These are phyloP conservation scores for Xanthorhoe spadicearia DNA, from an alignment of 2,888 invertebrate species.

Conservation along the genomic window DNA sequence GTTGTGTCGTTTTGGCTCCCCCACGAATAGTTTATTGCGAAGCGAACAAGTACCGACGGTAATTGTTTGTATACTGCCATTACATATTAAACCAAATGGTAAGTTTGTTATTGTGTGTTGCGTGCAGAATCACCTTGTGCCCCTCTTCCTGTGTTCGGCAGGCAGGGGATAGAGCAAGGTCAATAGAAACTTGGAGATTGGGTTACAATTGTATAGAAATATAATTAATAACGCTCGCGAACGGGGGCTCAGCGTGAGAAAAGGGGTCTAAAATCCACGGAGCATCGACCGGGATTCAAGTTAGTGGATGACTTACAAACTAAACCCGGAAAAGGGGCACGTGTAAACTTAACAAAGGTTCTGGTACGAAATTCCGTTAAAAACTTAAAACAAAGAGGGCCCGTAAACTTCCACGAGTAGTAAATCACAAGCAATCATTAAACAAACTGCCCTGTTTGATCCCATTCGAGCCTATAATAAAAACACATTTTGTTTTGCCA, in stretches of 20 bases:
- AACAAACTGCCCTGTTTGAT: constrained; percentile 48
- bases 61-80: constrained; percentile 54
- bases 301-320: constrained; percentile 53
- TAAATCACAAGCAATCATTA: constrained; percentile 63
- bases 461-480: constrained; percentile 36
- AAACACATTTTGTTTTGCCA: constrained; percentile 35
- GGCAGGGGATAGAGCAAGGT: constrained; percentile 61
- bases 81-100: constrained; percentile 45
- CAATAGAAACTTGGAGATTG: constrained; percentile 54
- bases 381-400: constrained; percentile 57
- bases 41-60: constrained; percentile 55
- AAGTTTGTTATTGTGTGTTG: constrained; percentile 55
- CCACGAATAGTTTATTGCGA: constrained; percentile 58
- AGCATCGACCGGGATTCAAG: constrained; percentile 54
- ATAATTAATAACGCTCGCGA: constrained; percentile 54
- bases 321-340: constrained; percentile 48
- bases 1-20: constrained; percentile 49
- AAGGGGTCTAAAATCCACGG: constrained; percentile 46
- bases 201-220: constrained; percentile 51
- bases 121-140: constrained; percentile 60
- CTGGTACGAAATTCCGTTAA: constrained; percentile 46
- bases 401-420: constrained; percentile 49
- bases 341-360: constrained; percentile 49
- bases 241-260: constrained; percentile 58
- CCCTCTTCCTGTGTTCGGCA: constrained; percentile 54